Evolutionary conservation across 2,797 vertebrate species (phyloP), one percentile per base, ranked within the genome.

Genomic region (Propithecus perrieri): DNA sequence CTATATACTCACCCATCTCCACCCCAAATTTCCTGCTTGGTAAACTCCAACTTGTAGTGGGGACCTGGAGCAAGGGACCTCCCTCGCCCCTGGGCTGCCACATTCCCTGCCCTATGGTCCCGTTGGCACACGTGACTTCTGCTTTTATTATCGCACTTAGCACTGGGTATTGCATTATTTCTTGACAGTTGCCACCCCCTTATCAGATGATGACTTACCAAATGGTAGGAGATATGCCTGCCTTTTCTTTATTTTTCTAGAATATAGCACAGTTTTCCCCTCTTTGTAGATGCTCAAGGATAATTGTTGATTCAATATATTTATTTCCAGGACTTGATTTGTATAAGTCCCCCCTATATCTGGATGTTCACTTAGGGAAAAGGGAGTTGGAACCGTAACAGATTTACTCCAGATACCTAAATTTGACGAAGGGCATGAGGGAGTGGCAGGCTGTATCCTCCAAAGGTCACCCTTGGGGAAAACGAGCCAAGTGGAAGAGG

Each of bases 91-190:
- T 28, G 35, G 74, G 15, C 11, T 7, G 14, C 9, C 30, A 57
- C 33, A 13, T 28, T 33, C 5, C 9, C n/a, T 76, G 9, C 22
- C 8, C 11, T 65, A 2, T 11, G 11, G 33, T 65, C 84, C 57
- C 7, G 5, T 35, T 7, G 18, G 7, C 33, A 57, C 6, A 12
- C 6, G 8, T 17, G 30, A 14, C 3, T 3, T 33, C n/a, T 11
- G 0, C 7, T 28, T 35, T 57, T 43, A 18, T 18, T 11, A 8
- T 4, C 9, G 0, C 4, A 5, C 6, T 74, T n/a, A 17, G 0
- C 18, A 18, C 10, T 26, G 8, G 12, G 12, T 4, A 26, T 11
- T 48, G 13, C 5, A 3, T 67, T 48, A 20, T 59, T 81, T 71
- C 71, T 63, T 50, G 28, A n/a, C 7, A 18, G 4, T 18, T 59